phyloP scores from a whole-genome alignment of 2,797 vertebrate species.

The Sebastiscus tertius region DNA sequence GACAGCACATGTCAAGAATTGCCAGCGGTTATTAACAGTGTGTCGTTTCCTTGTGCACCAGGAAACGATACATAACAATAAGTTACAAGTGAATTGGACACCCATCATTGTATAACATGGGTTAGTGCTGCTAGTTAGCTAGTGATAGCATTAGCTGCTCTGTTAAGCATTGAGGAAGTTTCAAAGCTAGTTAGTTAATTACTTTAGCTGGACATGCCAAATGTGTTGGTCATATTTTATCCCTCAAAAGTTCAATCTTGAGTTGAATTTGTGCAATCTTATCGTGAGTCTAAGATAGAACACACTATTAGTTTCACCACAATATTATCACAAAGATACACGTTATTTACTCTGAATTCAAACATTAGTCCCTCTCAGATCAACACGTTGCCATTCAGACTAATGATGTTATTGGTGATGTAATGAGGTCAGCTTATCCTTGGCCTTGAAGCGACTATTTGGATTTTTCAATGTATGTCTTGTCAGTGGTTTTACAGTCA shows the following conservation, averaged over 20 bases:
- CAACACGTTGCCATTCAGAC: not conserved
- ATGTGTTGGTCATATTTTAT: not conserved
- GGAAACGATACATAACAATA: not conserved
- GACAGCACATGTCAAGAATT: not conserved
- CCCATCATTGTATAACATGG: not conserved
- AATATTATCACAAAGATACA: not conserved
- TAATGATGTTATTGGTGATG: not conserved
- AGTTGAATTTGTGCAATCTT: too few relatives aligned
- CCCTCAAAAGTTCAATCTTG: not conserved
- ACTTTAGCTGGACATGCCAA: too few relatives aligned
- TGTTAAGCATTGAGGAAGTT: not conserved
- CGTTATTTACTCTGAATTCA: not conserved
- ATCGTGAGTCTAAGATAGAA: not conserved
- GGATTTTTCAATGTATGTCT: not conserved
- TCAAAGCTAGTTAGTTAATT: too few relatives aligned
- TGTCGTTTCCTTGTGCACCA: constrained; percentile 14
- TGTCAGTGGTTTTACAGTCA: not conserved
- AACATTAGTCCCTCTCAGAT: not conserved
- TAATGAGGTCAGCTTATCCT: not conserved
- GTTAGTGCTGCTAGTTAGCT: constrained; percentile 21
- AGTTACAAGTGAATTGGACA: not conserved
- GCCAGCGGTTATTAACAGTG: not conserved
- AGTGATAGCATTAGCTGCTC: constrained; percentile 17
- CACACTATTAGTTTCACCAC: not conserved
- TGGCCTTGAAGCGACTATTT: not conserved